Evolutionary conservation across 2,888 invertebrate species (phyloP), one percentile per base, ranked within the genome.

Genomic region (Empis stercorea): DNA sequence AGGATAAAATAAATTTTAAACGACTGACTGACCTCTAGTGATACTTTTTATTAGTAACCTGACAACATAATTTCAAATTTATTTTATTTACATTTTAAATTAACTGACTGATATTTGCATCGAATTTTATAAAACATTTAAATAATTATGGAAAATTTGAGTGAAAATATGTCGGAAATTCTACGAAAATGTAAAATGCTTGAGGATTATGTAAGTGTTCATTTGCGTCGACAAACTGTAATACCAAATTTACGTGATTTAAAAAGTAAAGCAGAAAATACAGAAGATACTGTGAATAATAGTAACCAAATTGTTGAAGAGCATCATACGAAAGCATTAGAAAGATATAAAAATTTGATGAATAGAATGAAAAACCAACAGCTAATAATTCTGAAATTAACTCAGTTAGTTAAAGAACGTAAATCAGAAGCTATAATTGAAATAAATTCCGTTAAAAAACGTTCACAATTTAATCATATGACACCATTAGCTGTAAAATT

Each of bases 231-330:
- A 13, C 1, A 15, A n/a, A 39, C 38, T 13, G 10, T 16, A 7
- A 16, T 34, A 20, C 11, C 9, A 10, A 37, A 43, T 30, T 11
- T 38, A 17, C n/a, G 11, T 34, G 30, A 44, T 38, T 49, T 39
- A 16, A 45, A 44, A 34, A 39, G 30, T 36, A 43, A 47, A 14
- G 41, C 42, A 2, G 36, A 49, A 32, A 44, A 45, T 27, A 43
- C 46, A 32, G 36, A 36, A 30, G 15, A 7, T 14, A 23, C 30
- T 11, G 38, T 49, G 5, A 37, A 36, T 10, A 42, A 48, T 10
- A 37, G 34, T 15, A 37, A 47, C 16, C 32, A 46, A 10, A 41
- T 15, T 41, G 17, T 17, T 17, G 17, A 23, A 13, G 14, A 16
- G 10, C 20, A 43, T 13, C 42, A 38, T 16, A 2, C 4, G 1